Conservation (phyloP, 2,888 invertebrate genomes). For the Panorpa germanica region DNA sequence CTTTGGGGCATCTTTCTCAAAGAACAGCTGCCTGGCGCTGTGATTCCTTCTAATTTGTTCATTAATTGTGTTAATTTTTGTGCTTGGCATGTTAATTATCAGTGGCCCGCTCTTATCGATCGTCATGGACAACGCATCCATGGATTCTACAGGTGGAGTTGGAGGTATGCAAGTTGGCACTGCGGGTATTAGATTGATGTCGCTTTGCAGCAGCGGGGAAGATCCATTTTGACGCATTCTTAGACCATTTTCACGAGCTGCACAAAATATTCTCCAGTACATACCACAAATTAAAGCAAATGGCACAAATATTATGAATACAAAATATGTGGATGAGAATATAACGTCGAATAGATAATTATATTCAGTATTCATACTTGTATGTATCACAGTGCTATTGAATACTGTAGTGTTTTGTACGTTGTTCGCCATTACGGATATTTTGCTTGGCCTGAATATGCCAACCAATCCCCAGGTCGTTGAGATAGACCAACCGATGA, state of each 20-base stretch:
- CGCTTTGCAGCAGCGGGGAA: constrained; percentile 24
- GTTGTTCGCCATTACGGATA: too few relatives aligned
- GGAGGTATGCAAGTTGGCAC: constrained; percentile 10
- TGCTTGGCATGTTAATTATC: constrained; percentile 3
- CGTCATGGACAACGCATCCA: constrained; percentile 8
- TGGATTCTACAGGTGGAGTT: constrained; percentile 2
- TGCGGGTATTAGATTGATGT: constrained; percentile 20
- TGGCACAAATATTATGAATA: constrained; percentile 23
- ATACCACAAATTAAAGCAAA: constrained; percentile 24
- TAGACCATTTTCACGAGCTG: constrained; percentile 24
- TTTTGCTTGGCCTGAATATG: too few relatives aligned
- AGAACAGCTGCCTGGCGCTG: constrained; percentile 21
- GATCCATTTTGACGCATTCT: constrained; percentile 26
- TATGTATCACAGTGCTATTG: too few relatives aligned
- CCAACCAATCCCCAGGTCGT: too few relatives aligned
- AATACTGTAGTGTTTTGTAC: too few relatives aligned
- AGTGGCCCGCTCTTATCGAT: constrained; percentile 6
- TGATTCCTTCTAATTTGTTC: constrained; percentile 24
- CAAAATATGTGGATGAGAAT: constrained; percentile 22
- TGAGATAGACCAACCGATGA: constrained; percentile 24
- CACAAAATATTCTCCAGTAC: constrained; percentile 26
- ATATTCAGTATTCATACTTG: constrained; percentile 8
- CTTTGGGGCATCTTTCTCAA: constrained; percentile 13
- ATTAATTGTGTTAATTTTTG: constrained; percentile 14
- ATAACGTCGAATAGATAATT: constrained; percentile 16